phyloP scores from a whole-genome alignment of 1,140 invertebrate species.

The Lasaia peninsularis region DNA sequence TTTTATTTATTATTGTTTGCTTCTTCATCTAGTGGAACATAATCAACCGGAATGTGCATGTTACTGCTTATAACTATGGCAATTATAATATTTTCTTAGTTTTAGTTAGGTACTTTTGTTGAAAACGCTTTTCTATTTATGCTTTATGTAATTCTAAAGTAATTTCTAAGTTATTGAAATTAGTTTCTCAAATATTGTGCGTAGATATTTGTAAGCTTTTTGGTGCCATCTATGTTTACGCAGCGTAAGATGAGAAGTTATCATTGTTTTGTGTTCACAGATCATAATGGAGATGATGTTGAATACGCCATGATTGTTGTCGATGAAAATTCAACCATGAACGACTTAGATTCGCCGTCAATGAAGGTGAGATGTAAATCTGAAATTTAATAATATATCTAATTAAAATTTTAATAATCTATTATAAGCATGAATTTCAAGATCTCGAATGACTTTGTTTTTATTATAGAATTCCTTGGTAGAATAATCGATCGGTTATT shows the following conservation, averaged over 20 bases:
- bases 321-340: slow-evolving; percentile 91
- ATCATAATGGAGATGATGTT: slow-evolving; percentile 83
- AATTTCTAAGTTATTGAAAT: no score
- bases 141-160: no score
- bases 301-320: slow-evolving; percentile 94
- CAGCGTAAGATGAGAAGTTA: background rate
- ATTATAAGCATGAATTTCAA: background rate
- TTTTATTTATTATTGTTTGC: slow-evolving; percentile 56
- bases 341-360: slow-evolving; percentile 88
- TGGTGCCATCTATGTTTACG: slow-evolving; percentile 20
- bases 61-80: background rate
- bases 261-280: slow-evolving; percentile 33
- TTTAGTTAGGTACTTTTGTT: no score
- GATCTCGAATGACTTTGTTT: background rate
- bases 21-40: slow-evolving; percentile 36
- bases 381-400: background rate
- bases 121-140: no score
- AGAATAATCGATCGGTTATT: background rate
- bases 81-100: no score
- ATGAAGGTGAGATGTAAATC: slow-evolving; percentile 84
- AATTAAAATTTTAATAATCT: background rate
- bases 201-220: slow-evolving; percentile 4
- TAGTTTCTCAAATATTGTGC: background rate
- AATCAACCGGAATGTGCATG: slow-evolving; percentile 2
- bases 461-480: background rate